phyloP scores from a whole-genome alignment of 2,888 invertebrate species.

The Baccha elongata region DNA sequence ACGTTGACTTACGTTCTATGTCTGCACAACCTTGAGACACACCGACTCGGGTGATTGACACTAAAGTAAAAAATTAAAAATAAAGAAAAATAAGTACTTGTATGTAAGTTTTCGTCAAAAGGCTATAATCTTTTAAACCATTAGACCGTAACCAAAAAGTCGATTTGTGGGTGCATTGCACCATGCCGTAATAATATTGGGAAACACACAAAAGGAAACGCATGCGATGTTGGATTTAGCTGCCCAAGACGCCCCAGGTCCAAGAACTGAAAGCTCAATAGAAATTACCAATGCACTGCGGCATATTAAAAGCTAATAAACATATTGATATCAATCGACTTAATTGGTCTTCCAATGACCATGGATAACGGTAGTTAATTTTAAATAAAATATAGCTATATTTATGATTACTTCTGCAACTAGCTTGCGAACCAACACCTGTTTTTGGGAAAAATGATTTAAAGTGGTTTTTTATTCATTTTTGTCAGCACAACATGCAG shows the following conservation, averaged over 20 bases:
- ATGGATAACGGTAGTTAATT: slow-evolving; percentile 36
- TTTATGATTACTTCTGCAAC: not conserved
- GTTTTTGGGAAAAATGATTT: slow-evolving; percentile 15
- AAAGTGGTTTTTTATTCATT: not conserved
- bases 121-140: slow-evolving; percentile 57
- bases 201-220: slow-evolving; percentile 5
- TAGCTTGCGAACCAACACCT: slow-evolving; percentile 10
- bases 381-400: not conserved
- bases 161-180: slow-evolving; percentile 61
- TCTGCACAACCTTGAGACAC: slow-evolving; percentile 63
- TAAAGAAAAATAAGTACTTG: slow-evolving; percentile 5
- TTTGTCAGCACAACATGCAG: not conserved
- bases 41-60: slow-evolving; percentile 35
- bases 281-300: slow-evolving; percentile 40
- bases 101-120: too few relatives aligned
- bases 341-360: slow-evolving; percentile 24
- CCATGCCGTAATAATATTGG: slow-evolving; percentile 23
- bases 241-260: slow-evolving; percentile 26
- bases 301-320: slow-evolving; percentile 57
- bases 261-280: slow-evolving; percentile 47
- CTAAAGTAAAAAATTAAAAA: slow-evolving; percentile 1
- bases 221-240: not conserved
- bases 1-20: slow-evolving; percentile 14
- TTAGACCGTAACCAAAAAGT: slow-evolving; percentile 65
- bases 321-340: slow-evolving; percentile 34